Base-by-base conservation (phyloP, 2,888 invertebrate genomes). In the Octonoba sinensis region DNA sequence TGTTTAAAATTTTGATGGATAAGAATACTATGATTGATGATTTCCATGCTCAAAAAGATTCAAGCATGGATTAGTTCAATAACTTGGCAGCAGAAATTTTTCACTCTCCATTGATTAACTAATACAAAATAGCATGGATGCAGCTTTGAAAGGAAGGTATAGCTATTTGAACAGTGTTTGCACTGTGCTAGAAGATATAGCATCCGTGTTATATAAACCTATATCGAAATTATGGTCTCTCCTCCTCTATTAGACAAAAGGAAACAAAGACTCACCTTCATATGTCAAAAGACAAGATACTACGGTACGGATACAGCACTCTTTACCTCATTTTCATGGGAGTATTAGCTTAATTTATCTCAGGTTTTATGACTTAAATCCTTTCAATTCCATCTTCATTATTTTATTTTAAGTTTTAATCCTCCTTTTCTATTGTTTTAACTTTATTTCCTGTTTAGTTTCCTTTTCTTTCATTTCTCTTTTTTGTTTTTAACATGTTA, bases 201-300 rank as follows among this genome's bases (percentile, higher is more conserved):
- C 69, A 69, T 81, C 81, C 73, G 70, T 79, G 67, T 81, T 74
- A 72, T 78, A 71, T 78, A 72, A 69, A 69, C 74, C 74, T 81
- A 46, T 81, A 81, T 69, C 81, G 74, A 81, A 74, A 81, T 79
- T 81, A 81, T 81, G 73, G 79, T 79, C 79, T 79, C 73, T 79
- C 69, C 47, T 66, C 66, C 74, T 81, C 73, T 69, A 81, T 60
- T 81, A 81, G 81, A 74, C 81, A 56, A 81, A 81, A 81, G 74
- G 74, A 65, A 20, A 66, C 66, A 81, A 81, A 81, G 81, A 81
- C 60, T 56, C 74, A 57, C 49, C 81, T 22, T 81, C 74, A 70
- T 44, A 74, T 74, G 47, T 71, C 70, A 81, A 81, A 81, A 81
- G 81, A 81, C 81, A 81, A 62, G 81, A 81, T 22, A 56, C 74